Base-by-base conservation (phyloP, 2,113 vertebrate genomes). In the Crotalus horridus region DNA sequence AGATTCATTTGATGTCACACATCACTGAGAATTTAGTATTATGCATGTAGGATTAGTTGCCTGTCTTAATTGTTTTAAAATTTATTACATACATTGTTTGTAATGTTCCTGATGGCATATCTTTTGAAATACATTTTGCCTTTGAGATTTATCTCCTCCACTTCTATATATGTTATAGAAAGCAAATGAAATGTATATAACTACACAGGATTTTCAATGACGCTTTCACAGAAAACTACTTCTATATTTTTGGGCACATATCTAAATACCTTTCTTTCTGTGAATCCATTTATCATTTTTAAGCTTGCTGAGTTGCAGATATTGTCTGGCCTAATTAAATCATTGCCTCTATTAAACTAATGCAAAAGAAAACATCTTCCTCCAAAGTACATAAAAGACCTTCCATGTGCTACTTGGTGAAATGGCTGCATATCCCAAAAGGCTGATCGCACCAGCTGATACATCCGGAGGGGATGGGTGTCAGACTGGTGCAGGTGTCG, bases 401-500 rank as follows among this genome's bases (percentile, higher is more conserved):
- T 98, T 97, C 93, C 94, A 96, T 96, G 97, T 51, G 89, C 97
- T 92, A 95, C 96, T 96, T 91, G 95, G 98, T 97, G 97, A 96
- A 97, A 98, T 97, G 97, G 96, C 96, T 94, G 96, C 89, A 94
- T 88, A 96, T 98, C 98, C 98, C 98, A 87, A 92, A 94, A 97
- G 98, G 96, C 97, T 93, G 94, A 97, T 97, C 98, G 96, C 97
- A 95, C 98, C 92, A 97, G 98, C 97, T 96, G 97, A 95, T 96
- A 90, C 92, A 96, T 98, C 98, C 98, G 92, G 97, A 96, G 97
- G 98, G 98, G 98, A 98, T 98, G 95, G 97, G 98, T 98, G 98
- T 98, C 98, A 98, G 97, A 97, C 97, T 96, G 97, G 98, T 98
- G 98, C 98, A 98, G 97, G 98, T 98, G 98, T 98, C 97, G 95